phyloP scores from a whole-genome alignment of 2,113 vertebrate species.

The Vombatus ursinus region DNA sequence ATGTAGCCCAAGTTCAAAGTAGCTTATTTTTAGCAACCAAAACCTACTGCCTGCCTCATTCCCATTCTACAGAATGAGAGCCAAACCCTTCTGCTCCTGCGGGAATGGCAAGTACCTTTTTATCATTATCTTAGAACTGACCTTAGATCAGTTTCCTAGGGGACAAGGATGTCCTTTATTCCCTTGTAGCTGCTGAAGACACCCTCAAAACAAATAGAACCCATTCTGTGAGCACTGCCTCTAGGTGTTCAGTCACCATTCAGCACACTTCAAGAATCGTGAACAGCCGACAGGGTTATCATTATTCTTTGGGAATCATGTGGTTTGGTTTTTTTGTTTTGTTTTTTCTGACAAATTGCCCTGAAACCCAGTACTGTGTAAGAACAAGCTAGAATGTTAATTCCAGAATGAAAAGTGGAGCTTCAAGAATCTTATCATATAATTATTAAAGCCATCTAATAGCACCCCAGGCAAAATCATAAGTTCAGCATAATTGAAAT shows the following conservation, averaged over 20 bases:
- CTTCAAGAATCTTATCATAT: background rate
- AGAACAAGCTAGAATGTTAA: background rate
- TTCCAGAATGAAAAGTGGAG: background rate
- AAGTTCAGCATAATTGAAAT: background rate
- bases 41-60: background rate
- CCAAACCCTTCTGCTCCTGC: background rate
- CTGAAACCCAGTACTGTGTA: background rate
- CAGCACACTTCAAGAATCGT: background rate
- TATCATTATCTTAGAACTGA: background rate
- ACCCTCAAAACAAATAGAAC: background rate
- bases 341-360: background rate
- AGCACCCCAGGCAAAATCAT: background rate
- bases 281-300: too few species aligned
- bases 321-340: background rate
- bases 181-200: background rate
- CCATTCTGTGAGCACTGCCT: background rate
- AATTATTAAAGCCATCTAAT: background rate
- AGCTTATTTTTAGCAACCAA: background rate
- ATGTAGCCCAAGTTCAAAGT: background rate
- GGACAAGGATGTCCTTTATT: background rate
- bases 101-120: background rate
- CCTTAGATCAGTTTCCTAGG: background rate
- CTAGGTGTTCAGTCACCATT: background rate
- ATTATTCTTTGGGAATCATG: background rate
- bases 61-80: background rate